Evolutionary conservation across 2,888 invertebrate species (phyloP), one percentile per base, ranked within the genome.

Genomic region (Drosophila macrospina): DNA sequence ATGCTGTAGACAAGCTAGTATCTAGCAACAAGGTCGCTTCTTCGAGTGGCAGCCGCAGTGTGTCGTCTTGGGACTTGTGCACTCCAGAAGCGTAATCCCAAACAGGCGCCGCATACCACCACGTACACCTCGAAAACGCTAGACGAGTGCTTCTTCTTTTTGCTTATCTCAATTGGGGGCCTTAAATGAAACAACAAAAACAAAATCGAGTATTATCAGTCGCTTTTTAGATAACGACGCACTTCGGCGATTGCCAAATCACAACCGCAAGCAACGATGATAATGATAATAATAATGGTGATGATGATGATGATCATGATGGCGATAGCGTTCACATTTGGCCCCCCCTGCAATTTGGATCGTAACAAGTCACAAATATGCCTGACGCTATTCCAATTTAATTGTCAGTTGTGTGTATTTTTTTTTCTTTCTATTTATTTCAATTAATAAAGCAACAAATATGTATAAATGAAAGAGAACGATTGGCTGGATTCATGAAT

Each of bases 381-480:
- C 32, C 57, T 64, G 60, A 78, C 64, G 70, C 75, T 65, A 67
- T 78, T 55, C 57, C 64, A 63, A 65, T 65, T 76, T 71, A 55
- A 65, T 74, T 59, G 64, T 16, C 26, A 50, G 32, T 8, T 39
- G 11, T 51, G 30, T 54, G 13, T 41, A 5, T 13, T 8, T 28
- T 28, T 15, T 15, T 28, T 2, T 15, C 65, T 59, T 60, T 68
- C 50, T 34, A 67, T 62, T 64, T 54, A 72, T 47, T 65, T 63
- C 84, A 78, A 78, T 84, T 80, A 80, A 80, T 74, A 78, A 67
- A 69, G 42, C 74, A 63, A 20, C 52, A 10, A 32, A 41, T 36
- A 16, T 28, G 24, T 16, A 28, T 32, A 44, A 26, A 51, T 60
- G 20, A 52, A 54, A 54, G 32, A 47, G 56, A 39, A 15, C 61